Percentiles rank a stretch among this genome's conserved stretches.
phyloP scores from a whole-genome alignment of 2,888 invertebrate genomes.

The Conchocele bisecta region DNA sequence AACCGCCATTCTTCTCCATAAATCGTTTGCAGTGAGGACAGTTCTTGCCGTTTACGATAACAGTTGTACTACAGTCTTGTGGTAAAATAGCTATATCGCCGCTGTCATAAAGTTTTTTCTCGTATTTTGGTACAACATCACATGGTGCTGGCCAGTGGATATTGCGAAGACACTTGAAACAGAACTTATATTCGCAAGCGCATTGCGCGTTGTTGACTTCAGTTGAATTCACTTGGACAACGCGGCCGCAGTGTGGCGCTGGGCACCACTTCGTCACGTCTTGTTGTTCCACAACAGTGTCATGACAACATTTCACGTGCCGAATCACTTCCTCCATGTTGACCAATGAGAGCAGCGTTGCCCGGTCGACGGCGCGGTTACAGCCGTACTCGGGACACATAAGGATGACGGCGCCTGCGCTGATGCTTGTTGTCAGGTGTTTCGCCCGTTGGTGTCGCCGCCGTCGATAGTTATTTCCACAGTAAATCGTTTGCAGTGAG shows the following conservation, averaged over 20 bases:
- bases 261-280: constrained; percentile 63
- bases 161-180: constrained; percentile 59
- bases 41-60: constrained; percentile 56
- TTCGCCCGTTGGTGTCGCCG: no score
- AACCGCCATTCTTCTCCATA: constrained; percentile 66
- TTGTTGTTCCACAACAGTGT: constrained; percentile 44
- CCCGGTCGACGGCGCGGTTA: constrained; percentile 44
- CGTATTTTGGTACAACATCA: constrained; percentile 42
- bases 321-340: constrained; percentile 39
- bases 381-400: constrained; percentile 64
- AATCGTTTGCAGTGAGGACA: constrained; percentile 65
- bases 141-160: constrained; percentile 69
- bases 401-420: no score
- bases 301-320: constrained; percentile 42
- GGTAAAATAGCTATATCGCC: constrained; percentile 48
- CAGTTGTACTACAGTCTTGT: neutral
- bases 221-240: constrained; percentile 32
- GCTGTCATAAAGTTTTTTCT: constrained; percentile 37
- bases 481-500: constrained; percentile 60
- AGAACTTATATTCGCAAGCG: constrained; percentile 56
- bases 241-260: constrained; percentile 58
- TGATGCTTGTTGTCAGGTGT: no score
- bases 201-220: constrained; percentile 47
- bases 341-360: constrained; percentile 42
- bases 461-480: no score